These are phyloP conservation scores for Glaucomys volans DNA, from an alignment of 2,113 vertebrate genomes.

Conservation along the genomic window DNA sequence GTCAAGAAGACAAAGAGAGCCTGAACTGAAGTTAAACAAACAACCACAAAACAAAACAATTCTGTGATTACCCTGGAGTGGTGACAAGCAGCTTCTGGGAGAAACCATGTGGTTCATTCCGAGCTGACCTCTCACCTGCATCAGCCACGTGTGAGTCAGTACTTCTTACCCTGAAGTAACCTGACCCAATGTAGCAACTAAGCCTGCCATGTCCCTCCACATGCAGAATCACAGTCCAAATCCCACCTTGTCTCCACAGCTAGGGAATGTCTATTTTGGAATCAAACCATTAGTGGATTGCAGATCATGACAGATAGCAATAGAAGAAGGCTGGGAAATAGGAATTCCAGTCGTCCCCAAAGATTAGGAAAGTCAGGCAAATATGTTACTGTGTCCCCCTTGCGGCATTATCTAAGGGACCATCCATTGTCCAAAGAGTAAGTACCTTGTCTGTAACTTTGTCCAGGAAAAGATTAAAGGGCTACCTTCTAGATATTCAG, in stretches of 20 bases:
- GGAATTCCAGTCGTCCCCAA: neutral
- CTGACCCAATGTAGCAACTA: neutral
- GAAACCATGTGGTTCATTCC: neutral
- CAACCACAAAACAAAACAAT: neutral
- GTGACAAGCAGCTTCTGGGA: neutral
- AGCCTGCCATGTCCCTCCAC: neutral
- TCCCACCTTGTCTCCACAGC: neutral
- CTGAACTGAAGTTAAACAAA: conserved; percentile 34
- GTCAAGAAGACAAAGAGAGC: neutral
- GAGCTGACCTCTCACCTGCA: conserved; percentile 31
- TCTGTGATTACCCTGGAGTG: neutral
- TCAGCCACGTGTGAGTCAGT: conserved; percentile 16
- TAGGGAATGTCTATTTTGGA: conserved; percentile 8
- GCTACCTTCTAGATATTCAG: conserved; percentile 11
- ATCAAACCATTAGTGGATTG: neutral
- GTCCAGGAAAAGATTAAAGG: neutral
- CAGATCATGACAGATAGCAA: neutral
- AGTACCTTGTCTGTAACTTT: neutral
- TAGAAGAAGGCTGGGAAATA: neutral
- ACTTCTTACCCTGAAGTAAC: conserved; percentile 37
- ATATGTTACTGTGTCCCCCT: neutral
- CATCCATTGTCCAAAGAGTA: neutral
- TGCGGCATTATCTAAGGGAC: neutral
- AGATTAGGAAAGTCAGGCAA: neutral
- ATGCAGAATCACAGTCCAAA: neutral